phyloP scores from a whole-genome alignment of 92 coral and sea anemone genomes.

The Meandrina meandrites region DNA sequence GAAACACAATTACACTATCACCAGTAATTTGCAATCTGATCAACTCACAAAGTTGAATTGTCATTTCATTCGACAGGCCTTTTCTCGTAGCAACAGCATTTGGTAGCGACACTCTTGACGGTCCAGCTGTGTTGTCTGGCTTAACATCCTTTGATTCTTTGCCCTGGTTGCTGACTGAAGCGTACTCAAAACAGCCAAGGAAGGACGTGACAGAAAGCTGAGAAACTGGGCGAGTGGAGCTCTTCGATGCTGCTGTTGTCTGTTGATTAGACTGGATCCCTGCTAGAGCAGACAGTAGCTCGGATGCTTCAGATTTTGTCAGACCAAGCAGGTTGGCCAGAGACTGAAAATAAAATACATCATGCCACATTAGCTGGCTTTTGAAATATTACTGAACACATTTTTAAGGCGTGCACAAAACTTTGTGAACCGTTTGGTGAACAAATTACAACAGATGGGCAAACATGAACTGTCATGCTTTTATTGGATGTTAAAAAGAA shows the following conservation, averaged over 20 bases:
- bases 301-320: constrained; percentile 82
- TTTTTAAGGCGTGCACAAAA: background rate
- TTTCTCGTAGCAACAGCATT: constrained; percentile 57
- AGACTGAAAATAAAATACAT: constrained; percentile 50
- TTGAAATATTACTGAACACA: background rate
- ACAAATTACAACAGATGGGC: background rate
- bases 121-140: constrained; percentile 39
- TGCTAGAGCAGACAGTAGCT: constrained; percentile 63
- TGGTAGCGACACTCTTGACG: constrained; percentile 47
- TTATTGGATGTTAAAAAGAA: too few relatives aligned
- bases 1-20: background rate
- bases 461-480: too few relatives aligned
- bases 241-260: background rate
- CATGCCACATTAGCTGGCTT: background rate
- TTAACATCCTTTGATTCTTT: constrained; percentile 6
- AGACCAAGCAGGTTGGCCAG: constrained; percentile 74
- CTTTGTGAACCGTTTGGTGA: background rate
- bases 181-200: constrained; percentile 90
- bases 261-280: constrained; percentile 44
- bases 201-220: constrained; percentile 72
- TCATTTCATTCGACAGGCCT: constrained; percentile 76
- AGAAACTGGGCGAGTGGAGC: constrained; percentile 28
- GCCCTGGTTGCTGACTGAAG: constrained; percentile 19
- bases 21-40: background rate
- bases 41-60: constrained; percentile 63